These are phyloP conservation scores for Sphenodon punctatus DNA, from an alignment of 2,797 vertebrate species.

Conservation along the genomic window DNA sequence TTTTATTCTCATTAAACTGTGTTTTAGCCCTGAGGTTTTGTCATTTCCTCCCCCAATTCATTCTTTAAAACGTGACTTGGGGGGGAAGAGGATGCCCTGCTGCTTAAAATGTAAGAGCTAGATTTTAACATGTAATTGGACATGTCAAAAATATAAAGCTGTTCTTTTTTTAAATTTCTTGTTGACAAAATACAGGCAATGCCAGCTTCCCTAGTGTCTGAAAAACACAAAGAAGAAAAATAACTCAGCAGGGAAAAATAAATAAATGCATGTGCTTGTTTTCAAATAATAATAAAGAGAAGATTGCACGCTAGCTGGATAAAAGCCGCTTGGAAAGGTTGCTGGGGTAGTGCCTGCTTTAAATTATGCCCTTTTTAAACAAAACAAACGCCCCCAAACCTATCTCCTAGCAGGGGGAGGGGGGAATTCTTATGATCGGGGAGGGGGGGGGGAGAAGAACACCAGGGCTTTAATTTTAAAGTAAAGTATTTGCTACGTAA, in stretches of 20 bases:
- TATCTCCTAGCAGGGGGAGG: no score
- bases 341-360: conserved; percentile 37
- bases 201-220: conserved; percentile 4
- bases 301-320: conserved; percentile 34
- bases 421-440: no score
- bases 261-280: conserved; percentile 51
- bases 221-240: neutral
- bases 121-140: conserved; percentile 41
- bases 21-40: conserved; percentile 52
- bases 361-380: conserved; percentile 53
- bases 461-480: conserved; percentile 53
- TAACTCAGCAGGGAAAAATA: conserved; percentile 4
- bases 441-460: no score
- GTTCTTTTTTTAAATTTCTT: conserved; percentile 43
- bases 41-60: neutral
- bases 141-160: conserved; percentile 52
- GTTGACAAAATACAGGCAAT: conserved; percentile 45
- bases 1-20: conserved; percentile 60
- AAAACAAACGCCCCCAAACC: conserved; percentile 34
- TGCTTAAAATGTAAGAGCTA: conserved; percentile 48
- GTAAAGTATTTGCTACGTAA: conserved; percentile 65
- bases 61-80: conserved; percentile 9
- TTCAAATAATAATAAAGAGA: conserved; percentile 44
- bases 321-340: conserved; percentile 44
- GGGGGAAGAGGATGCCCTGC: fast-evolving